Conservation (phyloP, 2,113 vertebrate genomes). For the Caranx ignobilis region DNA sequence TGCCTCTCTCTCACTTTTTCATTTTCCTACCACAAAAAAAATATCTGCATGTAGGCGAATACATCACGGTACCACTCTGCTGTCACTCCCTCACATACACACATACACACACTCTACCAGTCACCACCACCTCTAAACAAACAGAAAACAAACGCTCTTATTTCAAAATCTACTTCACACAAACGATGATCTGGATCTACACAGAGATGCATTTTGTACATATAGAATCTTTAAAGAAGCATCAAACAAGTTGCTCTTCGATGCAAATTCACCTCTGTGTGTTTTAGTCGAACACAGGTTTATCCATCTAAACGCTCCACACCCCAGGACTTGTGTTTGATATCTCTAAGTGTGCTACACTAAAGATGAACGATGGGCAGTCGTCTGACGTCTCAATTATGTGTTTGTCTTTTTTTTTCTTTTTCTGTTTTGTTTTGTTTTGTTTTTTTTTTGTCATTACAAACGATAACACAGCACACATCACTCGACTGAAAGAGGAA, state of each 20-base stretch:
- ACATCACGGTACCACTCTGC: conserved; percentile 26
- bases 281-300: conserved; percentile 45
- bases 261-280: conserved; percentile 58
- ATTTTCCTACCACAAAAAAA: conserved; percentile 28
- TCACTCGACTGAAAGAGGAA: conserved; percentile 76
- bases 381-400: conserved; percentile 48
- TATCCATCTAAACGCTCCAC: conserved; percentile 36
- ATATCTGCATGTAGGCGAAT: conserved; percentile 37
- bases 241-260: conserved; percentile 60
- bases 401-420: too few species aligned
- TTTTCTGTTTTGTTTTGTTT: conserved; percentile 5
- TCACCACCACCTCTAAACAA: conserved; percentile 58
- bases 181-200: conserved; percentile 75
- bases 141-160: conserved; percentile 66
- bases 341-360: conserved; percentile 69
- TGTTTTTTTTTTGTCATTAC: conserved; percentile 54
- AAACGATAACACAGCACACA: conserved; percentile 78
- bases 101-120: conserved; percentile 24
- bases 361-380: conserved; percentile 70
- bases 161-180: conserved; percentile 75
- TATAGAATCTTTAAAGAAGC: conserved; percentile 67
- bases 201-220: conserved; percentile 77
- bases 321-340: conserved; percentile 53
- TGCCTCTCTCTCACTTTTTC: background rate
- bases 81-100: conserved; percentile 15